Base-by-base conservation (phyloP, 2,113 vertebrate genomes). In the Talpa occidentalis region DNA sequence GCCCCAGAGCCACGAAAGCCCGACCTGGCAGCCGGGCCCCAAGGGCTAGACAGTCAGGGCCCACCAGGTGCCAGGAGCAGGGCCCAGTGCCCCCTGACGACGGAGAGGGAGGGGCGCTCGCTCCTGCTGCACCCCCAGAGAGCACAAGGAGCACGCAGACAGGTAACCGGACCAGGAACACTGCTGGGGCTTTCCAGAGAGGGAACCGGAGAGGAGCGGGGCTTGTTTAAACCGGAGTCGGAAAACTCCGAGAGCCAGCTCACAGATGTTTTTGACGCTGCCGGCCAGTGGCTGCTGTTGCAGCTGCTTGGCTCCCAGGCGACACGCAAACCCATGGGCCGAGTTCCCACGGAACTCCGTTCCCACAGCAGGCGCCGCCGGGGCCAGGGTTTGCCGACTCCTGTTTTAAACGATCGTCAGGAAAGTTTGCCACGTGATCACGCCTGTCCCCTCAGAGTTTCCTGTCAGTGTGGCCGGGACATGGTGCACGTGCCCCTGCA, bases 151-250 rank as follows among this genome's bases (percentile, higher is more conserved):
- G 60, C 88, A 60, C 80, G 88, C 95, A 95, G 60, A 89, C 96
- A 96, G 98, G 98, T 98, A 96, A 98, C 83, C 10, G 7, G n/a
- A 32, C 56, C 47, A 40, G 37, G 78, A n/a, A 19, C 60, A 35
- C 26, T 42, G 59, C 74, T 40, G 67, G 40, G 14, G 10, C 28
- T 32, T 87, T 52, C 56, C 62, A 77, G 30, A 81, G 49, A 83
- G 69, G 56, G 90, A 88, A n/a, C 10, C 32, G 73, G 22, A 37
- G 59, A 22, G 44, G 67, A 44, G 74, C 6, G 15, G 69, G 78
- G 22, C 52, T 54, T 10, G 56, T 88, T 70, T 66, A 52, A 89
- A 80, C 54, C 49, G n/a, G 86, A 6, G 32, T 86, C 35, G 15
- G 70, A 70, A 92, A 90, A 62, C 82, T 76, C 47, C 78, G 30